Base-by-base conservation (phyloP, 2,888 invertebrate species). In the Carpatolechia fugitivella region DNA sequence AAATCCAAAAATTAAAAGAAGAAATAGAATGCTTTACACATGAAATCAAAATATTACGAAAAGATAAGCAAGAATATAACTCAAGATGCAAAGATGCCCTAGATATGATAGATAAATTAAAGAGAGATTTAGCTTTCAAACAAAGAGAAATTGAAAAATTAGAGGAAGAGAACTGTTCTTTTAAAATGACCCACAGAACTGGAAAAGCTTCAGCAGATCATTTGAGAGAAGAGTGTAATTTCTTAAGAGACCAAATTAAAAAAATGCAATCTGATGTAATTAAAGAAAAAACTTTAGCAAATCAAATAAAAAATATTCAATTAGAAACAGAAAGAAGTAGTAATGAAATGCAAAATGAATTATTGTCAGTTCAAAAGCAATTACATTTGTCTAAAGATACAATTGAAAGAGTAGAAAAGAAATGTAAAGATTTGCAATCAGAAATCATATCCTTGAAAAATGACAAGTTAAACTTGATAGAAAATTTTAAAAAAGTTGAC, bases 251-350 rank as follows among this genome's bases (percentile, higher is more conserved):
- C 57, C 85, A 90, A 73, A 78, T 91, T 44, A 87, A 86, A 67
- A 81, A 73, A 65, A 76, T 87, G 72, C 90, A 91, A 69, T 76
- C 79, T 52, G 90, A 90, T 75, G 76, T 88, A 13, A 84, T 91
- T 16, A 89, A 83, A 69, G 88, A 89, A 61, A 90, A 90, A 72
- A 87, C 90, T 53, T 65, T 90, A 56, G 74, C 88, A 55, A 89
- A 74, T 69, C 91, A 91, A 78, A 85, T 82, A 54, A 96, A 95
- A 78, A 91, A 93, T 61, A 86, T 95, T 49, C 95, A 96, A 69
- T 92, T 95, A 67, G 95, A 96, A 87, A 94, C 95, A 3, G 95
- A 96, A 78, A 92, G 93, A 68, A 92, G 94, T 44, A 88, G 94
- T 57, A 89, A 91, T 54, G 94, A 95, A 63, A 89, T 93, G 55